These are phyloP conservation scores for Trissolcus brochymenae DNA, from an alignment of 2,888 invertebrate species.

Conservation along the genomic window DNA sequence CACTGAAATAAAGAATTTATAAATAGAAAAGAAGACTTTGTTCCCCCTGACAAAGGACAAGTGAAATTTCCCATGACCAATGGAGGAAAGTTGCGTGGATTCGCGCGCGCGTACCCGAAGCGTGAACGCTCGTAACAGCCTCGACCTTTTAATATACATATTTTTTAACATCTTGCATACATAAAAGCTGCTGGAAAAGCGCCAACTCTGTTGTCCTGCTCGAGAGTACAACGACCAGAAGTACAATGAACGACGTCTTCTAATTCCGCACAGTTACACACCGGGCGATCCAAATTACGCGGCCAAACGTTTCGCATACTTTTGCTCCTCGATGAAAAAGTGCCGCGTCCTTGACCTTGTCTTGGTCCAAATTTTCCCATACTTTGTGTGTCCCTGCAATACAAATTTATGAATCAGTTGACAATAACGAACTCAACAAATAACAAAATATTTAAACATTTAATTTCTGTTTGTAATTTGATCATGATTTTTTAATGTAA, in stretches of 20 bases:
- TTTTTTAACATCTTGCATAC: slow-evolving; percentile 25
- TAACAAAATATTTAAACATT: too few species aligned
- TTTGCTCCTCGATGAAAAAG: slow-evolving; percentile 2
- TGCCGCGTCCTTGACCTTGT: slow-evolving; percentile 3
- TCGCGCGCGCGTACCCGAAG: slow-evolving; percentile 2
- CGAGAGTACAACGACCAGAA: slow-evolving; percentile 43
- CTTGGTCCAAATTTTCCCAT: neutral
- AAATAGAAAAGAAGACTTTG: too few species aligned
- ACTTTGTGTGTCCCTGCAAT: neutral
- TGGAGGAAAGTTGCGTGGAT: slow-evolving; percentile 4
- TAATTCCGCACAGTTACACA: slow-evolving; percentile 25
- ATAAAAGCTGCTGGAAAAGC: slow-evolving; percentile 43
- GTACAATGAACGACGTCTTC: slow-evolving; percentile 45
- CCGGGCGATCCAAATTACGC: slow-evolving; percentile 7
- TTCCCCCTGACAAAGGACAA: slow-evolving; percentile 2
- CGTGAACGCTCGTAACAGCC: slow-evolving; percentile 23
- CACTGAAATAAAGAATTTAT: too few species aligned
- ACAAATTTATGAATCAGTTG: neutral
- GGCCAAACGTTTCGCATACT: slow-evolving; percentile 21
- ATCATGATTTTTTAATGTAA: too few species aligned
- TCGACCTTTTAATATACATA: slow-evolving; percentile 46
- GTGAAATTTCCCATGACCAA: slow-evolving; percentile 6
- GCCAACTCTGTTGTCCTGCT: slow-evolving; percentile 50
- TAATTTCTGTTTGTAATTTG: too few species aligned
- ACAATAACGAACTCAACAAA: too few species aligned